These are phyloP conservation scores for Schizopygopsis malacanthus DNA, from an alignment of 2,797 vertebrate genomes.

Conservation along the genomic window DNA sequence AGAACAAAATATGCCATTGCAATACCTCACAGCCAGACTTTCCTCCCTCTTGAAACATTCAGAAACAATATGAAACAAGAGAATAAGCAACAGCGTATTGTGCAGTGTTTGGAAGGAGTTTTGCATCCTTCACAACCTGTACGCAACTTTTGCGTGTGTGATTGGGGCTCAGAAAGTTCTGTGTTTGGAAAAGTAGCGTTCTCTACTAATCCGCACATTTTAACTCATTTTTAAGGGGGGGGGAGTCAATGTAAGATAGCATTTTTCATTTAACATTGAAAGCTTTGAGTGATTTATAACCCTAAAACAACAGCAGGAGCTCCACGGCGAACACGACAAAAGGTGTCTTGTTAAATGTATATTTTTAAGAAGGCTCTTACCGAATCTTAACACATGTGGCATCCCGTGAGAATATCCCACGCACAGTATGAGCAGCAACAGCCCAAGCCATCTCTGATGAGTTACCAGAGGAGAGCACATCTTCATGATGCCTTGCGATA, in stretches of 20 bases:
- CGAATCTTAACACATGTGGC: conserved; percentile 97
- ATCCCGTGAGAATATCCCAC: conserved; percentile 95
- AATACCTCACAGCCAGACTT: not conserved
- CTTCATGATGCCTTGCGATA: conserved; percentile 90
- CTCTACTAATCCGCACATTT: not conserved
- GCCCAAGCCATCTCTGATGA: conserved; percentile 87
- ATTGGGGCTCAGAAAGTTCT: not conserved
- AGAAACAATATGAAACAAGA: conserved; percentile 1
- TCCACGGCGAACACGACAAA: not conserved
- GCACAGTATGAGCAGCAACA: conserved; percentile 89
- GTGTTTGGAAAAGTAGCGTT: conserved; percentile 1
- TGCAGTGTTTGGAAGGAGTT: not conserved
- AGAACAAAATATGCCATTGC: not conserved
- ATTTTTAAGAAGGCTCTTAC: conserved; percentile 82
- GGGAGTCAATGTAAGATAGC: not conserved
- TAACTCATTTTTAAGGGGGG: not conserved
- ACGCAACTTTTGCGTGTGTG: conserved; percentile 11
- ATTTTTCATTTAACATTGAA: not conserved
- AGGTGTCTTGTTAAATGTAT: not conserved
- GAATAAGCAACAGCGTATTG: not conserved
- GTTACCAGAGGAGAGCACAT: conserved; percentile 85
- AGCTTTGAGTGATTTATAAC: not conserved
- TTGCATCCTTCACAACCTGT: not conserved
- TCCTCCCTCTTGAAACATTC: conserved; percentile 10
- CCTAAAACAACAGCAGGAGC: not conserved